Evolutionary conservation across 2,888 invertebrate genomes (phyloP).

Genomic region (Drosophila mulleri): DNA sequence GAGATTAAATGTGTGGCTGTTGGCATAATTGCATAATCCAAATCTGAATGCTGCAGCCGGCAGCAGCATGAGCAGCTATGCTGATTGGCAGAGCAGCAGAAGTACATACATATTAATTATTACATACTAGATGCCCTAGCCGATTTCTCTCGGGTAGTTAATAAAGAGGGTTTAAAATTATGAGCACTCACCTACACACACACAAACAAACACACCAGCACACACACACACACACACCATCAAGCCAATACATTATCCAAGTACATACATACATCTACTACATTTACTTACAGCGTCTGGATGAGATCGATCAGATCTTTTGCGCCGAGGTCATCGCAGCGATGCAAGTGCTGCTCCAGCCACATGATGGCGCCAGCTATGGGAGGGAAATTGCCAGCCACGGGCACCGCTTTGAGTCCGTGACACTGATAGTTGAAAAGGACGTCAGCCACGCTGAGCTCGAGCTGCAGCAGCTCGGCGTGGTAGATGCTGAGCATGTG

Average conservation of each 20-base stretch:
- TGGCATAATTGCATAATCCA: not conserved
- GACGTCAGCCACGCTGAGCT: constrained; percentile 67
- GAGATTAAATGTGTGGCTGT: too few species aligned
- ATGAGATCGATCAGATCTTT: constrained; percentile 69
- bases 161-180: too few species aligned
- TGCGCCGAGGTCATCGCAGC: constrained; percentile 82
- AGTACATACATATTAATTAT: too few species aligned
- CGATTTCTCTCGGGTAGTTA: too few species aligned
- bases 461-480: constrained; percentile 82
- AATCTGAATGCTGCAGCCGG: not conserved
- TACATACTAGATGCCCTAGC: too few species aligned
- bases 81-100: too few species aligned
- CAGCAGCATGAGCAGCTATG: too few species aligned
- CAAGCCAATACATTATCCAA: too few species aligned
- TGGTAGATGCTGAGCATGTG: constrained; percentile 85
- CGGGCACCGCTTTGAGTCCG: constrained; percentile 60
- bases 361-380: constrained; percentile 91
- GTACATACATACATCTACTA: too few species aligned
- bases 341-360: constrained; percentile 88
- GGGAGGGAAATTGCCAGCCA: constrained; percentile 87
- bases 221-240: too few species aligned
- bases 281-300: constrained; percentile 59
- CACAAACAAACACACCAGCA: too few species aligned
- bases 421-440: constrained; percentile 70
- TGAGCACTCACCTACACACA: too few species aligned